Conservation (phyloP, 1,140 invertebrate genomes). For the Pollicipes pollicipes region DNA sequence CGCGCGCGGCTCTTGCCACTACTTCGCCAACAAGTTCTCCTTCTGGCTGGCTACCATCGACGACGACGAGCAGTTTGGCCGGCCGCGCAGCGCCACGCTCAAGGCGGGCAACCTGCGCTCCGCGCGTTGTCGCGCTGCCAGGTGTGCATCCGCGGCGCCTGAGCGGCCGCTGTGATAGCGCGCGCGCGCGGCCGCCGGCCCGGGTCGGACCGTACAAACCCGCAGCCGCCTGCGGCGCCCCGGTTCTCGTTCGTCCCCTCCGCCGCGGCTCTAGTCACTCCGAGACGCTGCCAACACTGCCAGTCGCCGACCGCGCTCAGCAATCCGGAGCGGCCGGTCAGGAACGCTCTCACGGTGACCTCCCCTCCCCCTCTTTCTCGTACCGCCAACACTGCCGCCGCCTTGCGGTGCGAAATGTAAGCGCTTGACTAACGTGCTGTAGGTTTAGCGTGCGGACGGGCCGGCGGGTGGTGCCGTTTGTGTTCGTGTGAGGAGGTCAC, state of each 20-base stretch:
- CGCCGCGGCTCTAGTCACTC: slow-evolving; percentile 21
- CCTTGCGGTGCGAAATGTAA: too few species aligned
- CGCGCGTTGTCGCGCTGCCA: slow-evolving; percentile 79
- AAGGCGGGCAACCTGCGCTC: slow-evolving; percentile 70
- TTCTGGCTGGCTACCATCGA: slow-evolving; percentile 97
- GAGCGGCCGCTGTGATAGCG: slow-evolving; percentile 65
- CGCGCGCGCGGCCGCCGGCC: slow-evolving; percentile 78
- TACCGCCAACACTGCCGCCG: too few species aligned
- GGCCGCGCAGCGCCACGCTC: slow-evolving; percentile 69
- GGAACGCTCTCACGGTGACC: neutral
- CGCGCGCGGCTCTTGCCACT: slow-evolving; percentile 78
- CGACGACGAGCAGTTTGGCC: slow-evolving; percentile 58
- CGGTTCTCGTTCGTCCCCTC: too few species aligned
- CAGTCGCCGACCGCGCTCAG: neutral
- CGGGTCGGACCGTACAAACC: too few species aligned
- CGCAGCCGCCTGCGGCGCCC: too few species aligned
- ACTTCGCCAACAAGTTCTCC: slow-evolving; percentile 91
- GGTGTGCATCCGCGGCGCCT: slow-evolving; percentile 78
- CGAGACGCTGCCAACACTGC: neutral
- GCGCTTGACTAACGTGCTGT: too few species aligned
- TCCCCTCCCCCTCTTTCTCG: neutral
- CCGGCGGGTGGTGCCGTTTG: too few species aligned
- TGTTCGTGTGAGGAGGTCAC: too few species aligned
- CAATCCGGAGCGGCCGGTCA: neutral
- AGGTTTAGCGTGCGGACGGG: too few species aligned